Evolutionary conservation across 2,888 invertebrate species (phyloP), one percentile per base, ranked within the genome.

Genomic region (Eurytoma californica): DNA sequence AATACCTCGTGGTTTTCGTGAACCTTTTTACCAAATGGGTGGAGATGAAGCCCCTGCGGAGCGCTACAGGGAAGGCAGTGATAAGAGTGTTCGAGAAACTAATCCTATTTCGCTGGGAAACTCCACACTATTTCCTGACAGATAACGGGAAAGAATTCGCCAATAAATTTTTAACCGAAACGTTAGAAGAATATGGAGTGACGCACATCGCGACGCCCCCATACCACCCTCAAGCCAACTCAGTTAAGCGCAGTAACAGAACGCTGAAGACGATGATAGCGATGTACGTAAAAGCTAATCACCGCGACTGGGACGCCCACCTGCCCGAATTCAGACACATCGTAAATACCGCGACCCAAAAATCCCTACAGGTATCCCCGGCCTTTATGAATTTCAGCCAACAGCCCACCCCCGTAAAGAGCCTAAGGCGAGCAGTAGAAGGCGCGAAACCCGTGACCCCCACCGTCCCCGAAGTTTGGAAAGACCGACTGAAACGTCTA

Each of bases 221-320:
- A 0, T 70, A 70, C 4, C 60, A 70, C 18, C 47, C 58, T 0
- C 60, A 61, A 7, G 53, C 68, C 2, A 61, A 75, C 5, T 53
- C 18, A 0, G 53, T 68, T 0, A 61, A 68, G 16, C 4, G 61
- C 7, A 20, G 9, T 14, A 68, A 75, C 51, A 3, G 68, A 1
- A 53, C 60, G 0, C 18, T 72, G 5, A 67, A 73, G n/a, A 68
- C 72, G 16, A 78, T 28, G 67, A 72, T 78, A 16, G 67, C 73
- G 1, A 20, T 39, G 14, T 78, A 61, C n/a, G 60, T 78, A 1
- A n/a, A 16, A 4, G 24, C 5, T 12, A 73, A 73, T 16, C 67
- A 68, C 20, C 60, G 57, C 3, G 39, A 67, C 1, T 73, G 73
- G 73, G 78, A 68, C 18, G 66, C 9, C 2, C 63, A 79, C 28